phyloP scores from a whole-genome alignment of 2,888 invertebrate genomes.

The Liposcelis brunnea region DNA sequence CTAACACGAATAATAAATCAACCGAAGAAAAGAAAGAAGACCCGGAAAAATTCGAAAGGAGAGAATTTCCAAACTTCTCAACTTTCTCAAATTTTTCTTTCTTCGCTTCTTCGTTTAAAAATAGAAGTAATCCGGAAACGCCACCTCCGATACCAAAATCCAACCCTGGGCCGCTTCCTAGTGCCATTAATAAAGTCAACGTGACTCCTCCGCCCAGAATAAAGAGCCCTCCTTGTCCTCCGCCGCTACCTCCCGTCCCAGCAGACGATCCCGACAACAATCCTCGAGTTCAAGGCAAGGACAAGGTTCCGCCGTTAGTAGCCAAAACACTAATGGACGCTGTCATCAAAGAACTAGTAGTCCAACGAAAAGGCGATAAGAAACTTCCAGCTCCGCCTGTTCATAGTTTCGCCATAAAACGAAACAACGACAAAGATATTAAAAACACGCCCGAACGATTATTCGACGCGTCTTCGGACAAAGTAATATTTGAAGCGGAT shows the following conservation, averaged over 20 bases:
- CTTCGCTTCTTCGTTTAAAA: slow-evolving; percentile 6
- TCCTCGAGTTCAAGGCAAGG: slow-evolving; percentile 5
- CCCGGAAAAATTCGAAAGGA: neutral
- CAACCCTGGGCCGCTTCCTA: slow-evolving; percentile 5
- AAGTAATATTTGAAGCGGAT: slow-evolving; percentile 48
- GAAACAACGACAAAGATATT: neutral
- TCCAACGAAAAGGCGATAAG: slow-evolving; percentile 3
- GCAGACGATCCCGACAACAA: neutral
- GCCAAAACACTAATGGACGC: slow-evolving; percentile 29
- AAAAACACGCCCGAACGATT: too few species aligned
- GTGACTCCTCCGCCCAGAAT: neutral
- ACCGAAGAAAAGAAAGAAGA: neutral
- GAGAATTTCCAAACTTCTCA: slow-evolving; percentile 4
- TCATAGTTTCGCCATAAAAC: neutral
- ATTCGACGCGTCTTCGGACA: too few species aligned
- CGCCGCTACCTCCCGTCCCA: slow-evolving; percentile 11
- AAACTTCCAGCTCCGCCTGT: neutral
- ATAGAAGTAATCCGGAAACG: neutral
- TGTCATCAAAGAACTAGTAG: slow-evolving; percentile 28
- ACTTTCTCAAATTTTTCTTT: slow-evolving; percentile 4
- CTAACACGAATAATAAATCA: slow-evolving; percentile 9
- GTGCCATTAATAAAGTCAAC: neutral
- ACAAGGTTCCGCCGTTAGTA: slow-evolving; percentile 11
- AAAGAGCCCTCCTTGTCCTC: slow-evolving; percentile 11
- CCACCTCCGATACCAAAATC: slow-evolving; percentile 4